These are phyloP conservation scores for Acanthosoma haemorrhoidale DNA, from an alignment of 2,888 invertebrate species.

Conservation along the genomic window DNA sequence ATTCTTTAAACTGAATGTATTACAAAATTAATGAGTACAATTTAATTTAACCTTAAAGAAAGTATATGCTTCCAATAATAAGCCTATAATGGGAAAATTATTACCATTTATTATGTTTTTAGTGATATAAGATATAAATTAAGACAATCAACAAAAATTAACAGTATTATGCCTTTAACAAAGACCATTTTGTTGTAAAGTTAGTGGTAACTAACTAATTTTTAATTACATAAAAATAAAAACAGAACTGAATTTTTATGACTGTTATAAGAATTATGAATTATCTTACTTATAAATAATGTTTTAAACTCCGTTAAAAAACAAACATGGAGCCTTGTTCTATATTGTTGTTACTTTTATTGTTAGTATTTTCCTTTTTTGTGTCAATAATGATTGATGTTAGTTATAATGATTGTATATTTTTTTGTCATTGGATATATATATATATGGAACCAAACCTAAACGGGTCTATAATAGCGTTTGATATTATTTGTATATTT, in stretches of 20 bases:
- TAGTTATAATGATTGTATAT: background rate
- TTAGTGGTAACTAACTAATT: background rate
- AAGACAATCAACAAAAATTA: conserved; percentile 5
- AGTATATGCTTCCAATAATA: background rate
- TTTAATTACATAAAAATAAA: too few species aligned
- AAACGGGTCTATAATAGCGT: conserved; percentile 5
- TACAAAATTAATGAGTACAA: background rate
- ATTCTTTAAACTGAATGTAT: background rate
- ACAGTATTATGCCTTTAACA: background rate
- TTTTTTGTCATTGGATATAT: background rate
- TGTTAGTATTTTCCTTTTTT: background rate
- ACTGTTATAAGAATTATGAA: background rate
- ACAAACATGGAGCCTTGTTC: background rate
- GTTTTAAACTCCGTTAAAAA: background rate
- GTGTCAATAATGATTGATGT: background rate
- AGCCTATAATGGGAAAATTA: background rate
- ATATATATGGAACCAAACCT: background rate
- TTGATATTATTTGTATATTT: conserved; percentile 9
- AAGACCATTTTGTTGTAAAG: background rate
- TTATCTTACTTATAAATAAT: background rate
- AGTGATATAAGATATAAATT: background rate
- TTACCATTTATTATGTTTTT: background rate
- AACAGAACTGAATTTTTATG: background rate
- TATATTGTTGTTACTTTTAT: background rate
- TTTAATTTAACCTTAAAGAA: background rate